A percentile compares a stretch with the other conserved stretches of the same genome.
Conservation (phyloP, 2,888 invertebrate genomes). For the Zele albiditarsus region DNA sequence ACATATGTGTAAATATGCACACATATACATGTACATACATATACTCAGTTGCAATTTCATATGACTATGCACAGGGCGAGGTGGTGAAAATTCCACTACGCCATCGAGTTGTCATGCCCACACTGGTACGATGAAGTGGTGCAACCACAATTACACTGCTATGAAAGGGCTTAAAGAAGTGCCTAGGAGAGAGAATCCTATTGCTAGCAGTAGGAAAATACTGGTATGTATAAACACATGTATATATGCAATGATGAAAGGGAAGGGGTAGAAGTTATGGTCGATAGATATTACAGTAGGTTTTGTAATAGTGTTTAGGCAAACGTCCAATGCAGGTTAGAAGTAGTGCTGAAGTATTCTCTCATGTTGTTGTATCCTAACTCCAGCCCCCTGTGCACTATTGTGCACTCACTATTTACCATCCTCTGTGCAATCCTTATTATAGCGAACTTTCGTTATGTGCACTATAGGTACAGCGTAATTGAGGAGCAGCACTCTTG, state of each 20-base stretch:
- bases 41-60: too few relatives aligned
- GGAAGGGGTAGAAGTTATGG: not conserved
- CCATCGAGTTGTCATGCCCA: conserved; percentile 32
- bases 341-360: not conserved
- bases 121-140: conserved; percentile 37
- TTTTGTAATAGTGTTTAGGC: conserved; percentile 31
- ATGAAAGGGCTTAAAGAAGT: conserved; percentile 26
- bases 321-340: conserved; percentile 10
- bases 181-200: not conserved
- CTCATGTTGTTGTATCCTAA: not conserved
- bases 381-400: not conserved
- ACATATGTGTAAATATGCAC: too few relatives aligned
- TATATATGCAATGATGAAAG: not conserved
- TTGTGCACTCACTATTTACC: not conserved
- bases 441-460: too few relatives aligned
- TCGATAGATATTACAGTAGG: not conserved
- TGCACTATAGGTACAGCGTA: conserved; percentile 25
- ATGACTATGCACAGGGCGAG: too few relatives aligned
- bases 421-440: too few relatives aligned
- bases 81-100: not conserved
- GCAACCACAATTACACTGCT: not conserved
- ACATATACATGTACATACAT: too few relatives aligned
- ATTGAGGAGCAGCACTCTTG: conserved; percentile 24
- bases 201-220: conserved; percentile 11
- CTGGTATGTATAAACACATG: too few relatives aligned